Conservation (phyloP, 2,888 invertebrate species). For the Crocallis elinguaria region DNA sequence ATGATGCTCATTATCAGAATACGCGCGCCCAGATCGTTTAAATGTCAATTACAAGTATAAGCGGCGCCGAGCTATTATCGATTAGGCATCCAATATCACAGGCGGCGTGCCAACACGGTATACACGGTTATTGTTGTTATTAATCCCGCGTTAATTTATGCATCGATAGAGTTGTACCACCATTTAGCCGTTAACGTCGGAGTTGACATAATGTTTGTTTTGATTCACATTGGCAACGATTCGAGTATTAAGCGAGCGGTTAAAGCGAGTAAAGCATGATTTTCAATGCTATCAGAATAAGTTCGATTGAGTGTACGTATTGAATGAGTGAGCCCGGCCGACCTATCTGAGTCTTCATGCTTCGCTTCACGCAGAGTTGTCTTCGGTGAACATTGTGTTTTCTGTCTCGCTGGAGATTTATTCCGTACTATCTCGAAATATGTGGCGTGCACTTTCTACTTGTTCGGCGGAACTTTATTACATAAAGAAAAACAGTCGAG, state of each 20-base stretch:
- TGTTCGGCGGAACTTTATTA: slow-evolving; percentile 33
- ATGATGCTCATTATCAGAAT: slow-evolving; percentile 36
- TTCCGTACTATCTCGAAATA: slow-evolving; percentile 47
- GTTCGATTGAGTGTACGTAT: slow-evolving; percentile 36
- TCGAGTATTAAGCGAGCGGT: slow-evolving; percentile 14
- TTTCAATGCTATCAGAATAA: slow-evolving; percentile 32
- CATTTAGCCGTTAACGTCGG: slow-evolving; percentile 22
- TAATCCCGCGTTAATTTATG: slow-evolving; percentile 57
- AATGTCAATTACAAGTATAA: slow-evolving; percentile 47
- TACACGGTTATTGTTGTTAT: slow-evolving; percentile 46
- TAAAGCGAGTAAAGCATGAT: slow-evolving; percentile 17
- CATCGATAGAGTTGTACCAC: slow-evolving; percentile 38
- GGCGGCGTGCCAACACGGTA: slow-evolving; percentile 41
- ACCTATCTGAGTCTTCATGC: slow-evolving; percentile 61
- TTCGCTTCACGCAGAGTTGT: slow-evolving; percentile 50
- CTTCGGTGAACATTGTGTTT: slow-evolving; percentile 50
- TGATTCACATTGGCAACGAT: slow-evolving; percentile 26
- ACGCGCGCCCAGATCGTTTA: slow-evolving; percentile 36
- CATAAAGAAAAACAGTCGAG: slow-evolving; percentile 29
- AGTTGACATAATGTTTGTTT: slow-evolving; percentile 28
- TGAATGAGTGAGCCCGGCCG: slow-evolving; percentile 40
- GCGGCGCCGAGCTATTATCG: slow-evolving; percentile 42
- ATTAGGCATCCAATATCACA: slow-evolving; percentile 49
- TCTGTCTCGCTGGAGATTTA: slow-evolving; percentile 43
- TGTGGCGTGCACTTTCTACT: slow-evolving; percentile 37